phyloP scores from a whole-genome alignment of 2,888 invertebrate species.

The Tachina grossa region DNA sequence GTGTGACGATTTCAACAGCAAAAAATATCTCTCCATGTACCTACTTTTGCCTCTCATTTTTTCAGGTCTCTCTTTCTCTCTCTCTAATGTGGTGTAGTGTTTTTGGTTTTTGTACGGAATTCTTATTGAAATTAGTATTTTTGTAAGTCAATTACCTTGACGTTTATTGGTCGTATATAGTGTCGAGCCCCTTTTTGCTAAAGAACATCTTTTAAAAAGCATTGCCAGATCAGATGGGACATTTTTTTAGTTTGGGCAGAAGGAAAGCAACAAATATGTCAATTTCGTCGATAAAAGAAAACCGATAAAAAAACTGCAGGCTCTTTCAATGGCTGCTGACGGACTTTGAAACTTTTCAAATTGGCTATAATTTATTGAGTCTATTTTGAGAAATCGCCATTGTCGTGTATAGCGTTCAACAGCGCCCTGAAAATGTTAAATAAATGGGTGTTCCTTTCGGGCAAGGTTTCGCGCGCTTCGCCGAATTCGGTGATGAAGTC shows the following conservation, averaged over 20 bases:
- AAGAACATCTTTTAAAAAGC: slow-evolving; percentile 72
- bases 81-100: slow-evolving; percentile 7
- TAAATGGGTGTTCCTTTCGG: too few species aligned
- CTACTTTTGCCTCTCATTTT: slow-evolving; percentile 4
- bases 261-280: slow-evolving; percentile 31
- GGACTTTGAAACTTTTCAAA: too few species aligned
- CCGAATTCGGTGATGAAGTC: too few species aligned
- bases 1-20: slow-evolving; percentile 36
- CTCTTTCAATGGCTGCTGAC: too few species aligned
- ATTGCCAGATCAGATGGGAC: slow-evolving; percentile 73
- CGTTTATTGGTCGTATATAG: slow-evolving; percentile 85
- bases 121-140: slow-evolving; percentile 57
- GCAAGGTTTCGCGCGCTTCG: too few species aligned
- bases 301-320: too few species aligned
- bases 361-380: too few species aligned
- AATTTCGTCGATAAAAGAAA: too few species aligned
- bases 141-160: slow-evolving; percentile 73
- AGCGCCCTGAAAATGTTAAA: too few species aligned
- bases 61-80: slow-evolving; percentile 20
- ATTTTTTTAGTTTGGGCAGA: neutral
- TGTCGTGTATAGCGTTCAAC: too few species aligned
- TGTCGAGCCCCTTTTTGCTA: slow-evolving; percentile 87
- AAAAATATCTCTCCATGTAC: too few species aligned
- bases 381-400: too few species aligned
- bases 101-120: slow-evolving; percentile 32